Evolutionary conservation across 2,797 vertebrate species (phyloP).

Genomic region (Arctocebus calabarensis): DNA sequence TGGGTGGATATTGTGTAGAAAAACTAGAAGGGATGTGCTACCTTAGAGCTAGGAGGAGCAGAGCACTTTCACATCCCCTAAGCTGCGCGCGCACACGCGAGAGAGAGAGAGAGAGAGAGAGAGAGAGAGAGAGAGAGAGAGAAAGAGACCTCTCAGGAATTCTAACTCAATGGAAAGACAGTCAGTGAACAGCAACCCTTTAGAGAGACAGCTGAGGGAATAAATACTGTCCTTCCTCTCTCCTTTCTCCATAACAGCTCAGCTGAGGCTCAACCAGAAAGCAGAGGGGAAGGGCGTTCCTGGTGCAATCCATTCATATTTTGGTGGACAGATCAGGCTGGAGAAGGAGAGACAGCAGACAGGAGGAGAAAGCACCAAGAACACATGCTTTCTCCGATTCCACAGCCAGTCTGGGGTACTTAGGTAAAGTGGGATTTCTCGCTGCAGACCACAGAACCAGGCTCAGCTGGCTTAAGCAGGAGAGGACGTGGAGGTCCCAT

Average conservation of each 20-base stretch:
- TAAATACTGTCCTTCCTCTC: not conserved
- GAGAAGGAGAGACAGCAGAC: not conserved
- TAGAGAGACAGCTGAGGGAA: not conserved
- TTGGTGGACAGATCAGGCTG: not conserved
- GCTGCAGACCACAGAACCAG: not conserved
- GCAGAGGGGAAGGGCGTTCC: not conserved
- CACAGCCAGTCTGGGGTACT: not conserved
- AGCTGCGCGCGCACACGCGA: too few species aligned
- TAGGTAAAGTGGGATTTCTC: not conserved
- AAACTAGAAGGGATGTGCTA: not conserved
- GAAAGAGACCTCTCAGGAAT: not conserved
- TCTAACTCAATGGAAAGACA: not conserved
- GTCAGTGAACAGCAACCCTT: not conserved
- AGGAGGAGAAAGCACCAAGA: not conserved
- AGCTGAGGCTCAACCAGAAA: not conserved
- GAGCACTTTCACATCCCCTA: not conserved
- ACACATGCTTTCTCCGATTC: not conserved
- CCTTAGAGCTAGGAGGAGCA: not conserved
- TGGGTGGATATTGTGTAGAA: not conserved
- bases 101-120: not conserved
- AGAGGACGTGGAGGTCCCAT: not conserved
- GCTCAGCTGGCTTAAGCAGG: not conserved
- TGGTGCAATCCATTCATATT: not conserved
- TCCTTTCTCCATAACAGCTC: not conserved
- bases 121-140: not conserved